These are phyloP conservation scores for Heliconius congener DNA, from an alignment of 1,140 invertebrate species.

Conservation along the genomic window DNA sequence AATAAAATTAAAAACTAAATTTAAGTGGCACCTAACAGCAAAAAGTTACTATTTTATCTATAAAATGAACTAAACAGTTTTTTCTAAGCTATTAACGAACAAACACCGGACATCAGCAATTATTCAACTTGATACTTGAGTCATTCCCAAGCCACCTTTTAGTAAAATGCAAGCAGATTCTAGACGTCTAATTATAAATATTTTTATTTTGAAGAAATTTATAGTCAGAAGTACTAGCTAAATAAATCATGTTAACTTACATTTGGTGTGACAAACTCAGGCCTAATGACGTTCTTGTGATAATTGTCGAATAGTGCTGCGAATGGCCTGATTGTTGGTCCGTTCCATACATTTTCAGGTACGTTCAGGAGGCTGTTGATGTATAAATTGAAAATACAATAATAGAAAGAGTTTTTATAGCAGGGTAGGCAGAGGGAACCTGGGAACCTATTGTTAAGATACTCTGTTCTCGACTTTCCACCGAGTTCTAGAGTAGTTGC, in stretches of 20 bases:
- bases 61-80: background rate
- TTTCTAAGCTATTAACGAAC: background rate
- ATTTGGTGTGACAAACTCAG: slow-evolving; percentile 74
- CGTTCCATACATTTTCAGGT: slow-evolving; percentile 74
- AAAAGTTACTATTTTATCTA: background rate
- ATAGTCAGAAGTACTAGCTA: too few species aligned
- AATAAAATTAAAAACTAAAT: background rate
- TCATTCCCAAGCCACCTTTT: background rate
- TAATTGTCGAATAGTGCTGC: slow-evolving; percentile 77
- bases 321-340: slow-evolving; percentile 73
- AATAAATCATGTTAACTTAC: slow-evolving; percentile 50
- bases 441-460: too few species aligned
- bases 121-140: background rate
- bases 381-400: background rate
- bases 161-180: too few species aligned
- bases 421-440: background rate
- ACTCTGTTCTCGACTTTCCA: too few species aligned
- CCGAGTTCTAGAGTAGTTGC: too few species aligned
- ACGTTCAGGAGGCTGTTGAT: slow-evolving; percentile 61
- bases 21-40: background rate
- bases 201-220: too few species aligned
- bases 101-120: background rate
- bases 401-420: background rate
- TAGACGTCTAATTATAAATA: too few species aligned
- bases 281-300: slow-evolving; percentile 77